Conservation (phyloP, 2,113 vertebrate genomes). For the Poeciliopsis retropinna region DNA sequence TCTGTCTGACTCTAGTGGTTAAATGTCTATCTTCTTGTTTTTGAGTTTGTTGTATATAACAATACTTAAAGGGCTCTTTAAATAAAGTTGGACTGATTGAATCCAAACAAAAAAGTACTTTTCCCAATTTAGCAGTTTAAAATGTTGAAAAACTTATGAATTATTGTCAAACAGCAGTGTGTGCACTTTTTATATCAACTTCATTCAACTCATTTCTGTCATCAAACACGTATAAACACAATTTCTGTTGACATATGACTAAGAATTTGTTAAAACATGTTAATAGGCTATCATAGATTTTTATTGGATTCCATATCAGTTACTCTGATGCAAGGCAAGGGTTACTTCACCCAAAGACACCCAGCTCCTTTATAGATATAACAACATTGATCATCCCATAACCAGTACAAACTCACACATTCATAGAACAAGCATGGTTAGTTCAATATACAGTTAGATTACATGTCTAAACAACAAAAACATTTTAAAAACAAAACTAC, state of each 20-base stretch:
- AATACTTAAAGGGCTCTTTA: no score
- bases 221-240: background rate
- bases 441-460: constrained; percentile 46
- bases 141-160: no score
- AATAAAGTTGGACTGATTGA: no score
- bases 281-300: background rate
- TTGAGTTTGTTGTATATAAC: no score
- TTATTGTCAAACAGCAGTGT: background rate
- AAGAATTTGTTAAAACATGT: background rate
- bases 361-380: constrained; percentile 43
- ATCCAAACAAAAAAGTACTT: no score
- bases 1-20: no score
- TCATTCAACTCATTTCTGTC: background rate
- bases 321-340: constrained; percentile 31
- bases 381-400: constrained; percentile 28
- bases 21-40: no score
- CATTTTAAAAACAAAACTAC: background rate
- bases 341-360: constrained; percentile 27
- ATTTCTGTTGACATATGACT: background rate
- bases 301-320: constrained; percentile 51
- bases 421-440: constrained; percentile 69
- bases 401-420: constrained; percentile 69
- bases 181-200: background rate
- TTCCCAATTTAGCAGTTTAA: no score
- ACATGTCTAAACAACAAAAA: constrained; percentile 31